Conservation (phyloP, 2,888 invertebrate species). For the Spialia ferax region DNA sequence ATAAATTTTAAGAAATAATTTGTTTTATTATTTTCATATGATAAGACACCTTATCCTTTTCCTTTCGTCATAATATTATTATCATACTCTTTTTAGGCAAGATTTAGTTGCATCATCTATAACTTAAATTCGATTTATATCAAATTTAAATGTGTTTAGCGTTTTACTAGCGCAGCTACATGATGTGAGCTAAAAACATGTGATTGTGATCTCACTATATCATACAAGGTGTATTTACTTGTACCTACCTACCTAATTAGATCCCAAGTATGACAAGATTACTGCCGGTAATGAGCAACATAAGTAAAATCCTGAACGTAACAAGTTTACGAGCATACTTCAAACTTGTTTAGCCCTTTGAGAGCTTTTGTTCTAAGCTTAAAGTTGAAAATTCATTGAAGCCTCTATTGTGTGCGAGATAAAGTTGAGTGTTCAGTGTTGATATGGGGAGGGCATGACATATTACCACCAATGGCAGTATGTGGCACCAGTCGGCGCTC, state of each 20-base stretch:
- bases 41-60: neutral
- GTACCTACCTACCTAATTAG: slow-evolving; percentile 20
- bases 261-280: slow-evolving; percentile 16
- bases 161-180: too few species aligned
- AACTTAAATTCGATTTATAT: too few species aligned
- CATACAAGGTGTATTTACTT: too few species aligned
- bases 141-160: too few species aligned
- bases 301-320: slow-evolving; percentile 33
- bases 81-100: too few species aligned
- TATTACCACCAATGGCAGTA: neutral
- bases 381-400: slow-evolving; percentile 24
- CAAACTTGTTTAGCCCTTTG: slow-evolving; percentile 26
- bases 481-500: slow-evolving; percentile 38
- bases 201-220: too few species aligned
- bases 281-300: slow-evolving; percentile 28
- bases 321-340: slow-evolving; percentile 25
- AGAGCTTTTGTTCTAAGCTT: slow-evolving; percentile 20
- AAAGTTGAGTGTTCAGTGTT: slow-evolving; percentile 24
- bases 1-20: slow-evolving; percentile 84
- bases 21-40: slow-evolving; percentile 51
- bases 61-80: too few species aligned
- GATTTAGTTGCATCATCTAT: too few species aligned
- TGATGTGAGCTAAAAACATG: too few species aligned
- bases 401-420: slow-evolving; percentile 23
- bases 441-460: neutral